phyloP scores from a whole-genome alignment of 2,113 vertebrate genomes.

The Suricata suricatta region DNA sequence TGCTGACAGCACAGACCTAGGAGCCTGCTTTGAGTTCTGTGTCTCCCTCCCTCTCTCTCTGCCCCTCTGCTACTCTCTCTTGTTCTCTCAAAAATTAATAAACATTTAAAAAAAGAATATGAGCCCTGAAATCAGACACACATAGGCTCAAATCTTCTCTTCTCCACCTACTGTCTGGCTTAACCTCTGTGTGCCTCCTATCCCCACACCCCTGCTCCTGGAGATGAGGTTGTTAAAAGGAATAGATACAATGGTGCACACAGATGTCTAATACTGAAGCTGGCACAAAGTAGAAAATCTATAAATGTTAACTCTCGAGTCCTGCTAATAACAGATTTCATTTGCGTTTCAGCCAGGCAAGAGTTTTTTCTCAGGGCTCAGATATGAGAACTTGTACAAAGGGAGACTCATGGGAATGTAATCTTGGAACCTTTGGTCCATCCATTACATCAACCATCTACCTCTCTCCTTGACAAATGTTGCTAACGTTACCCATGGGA shows the following conservation, averaged over 20 bases:
- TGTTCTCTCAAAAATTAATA: too few relatives aligned
- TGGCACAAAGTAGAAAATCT: not conserved
- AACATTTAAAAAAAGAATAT: not conserved
- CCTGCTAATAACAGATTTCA: not conserved
- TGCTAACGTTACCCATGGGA: not conserved
- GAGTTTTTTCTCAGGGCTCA: not conserved
- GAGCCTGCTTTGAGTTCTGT: too few relatives aligned
- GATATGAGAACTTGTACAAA: not conserved
- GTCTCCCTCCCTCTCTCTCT: too few relatives aligned
- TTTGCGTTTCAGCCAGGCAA: not conserved
- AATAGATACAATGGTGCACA: not conserved
- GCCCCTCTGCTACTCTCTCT: too few relatives aligned
- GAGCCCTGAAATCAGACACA: constrained; percentile 27
- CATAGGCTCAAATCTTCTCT: not conserved
- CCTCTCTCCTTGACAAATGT: not conserved
- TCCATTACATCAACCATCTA: not conserved
- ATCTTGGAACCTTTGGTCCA: not conserved
- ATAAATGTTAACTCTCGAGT: not conserved
- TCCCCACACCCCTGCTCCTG: not conserved
- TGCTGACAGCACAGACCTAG: too few relatives aligned
- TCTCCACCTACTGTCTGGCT: not conserved
- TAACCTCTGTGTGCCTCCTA: not conserved
- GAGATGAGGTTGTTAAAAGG: not conserved
- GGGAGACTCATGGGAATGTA: not conserved
- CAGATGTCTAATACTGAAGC: not conserved